Evolutionary conservation across 2,113 vertebrate species (phyloP).

Genomic region (Mobula hypostoma): DNA sequence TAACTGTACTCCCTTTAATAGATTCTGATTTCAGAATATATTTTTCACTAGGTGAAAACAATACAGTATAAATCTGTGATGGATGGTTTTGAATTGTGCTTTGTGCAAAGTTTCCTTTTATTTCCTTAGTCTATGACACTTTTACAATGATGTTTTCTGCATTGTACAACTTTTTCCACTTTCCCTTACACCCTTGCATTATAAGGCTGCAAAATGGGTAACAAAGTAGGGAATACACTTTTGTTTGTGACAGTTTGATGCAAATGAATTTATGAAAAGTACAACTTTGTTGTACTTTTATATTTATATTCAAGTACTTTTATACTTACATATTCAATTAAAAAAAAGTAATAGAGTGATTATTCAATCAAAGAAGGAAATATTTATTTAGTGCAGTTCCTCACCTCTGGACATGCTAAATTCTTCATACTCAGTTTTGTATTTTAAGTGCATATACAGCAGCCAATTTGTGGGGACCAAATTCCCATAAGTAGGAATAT

Average conservation of each 20-base stretch:
- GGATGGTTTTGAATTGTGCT: neutral
- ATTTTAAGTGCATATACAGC: too few species aligned
- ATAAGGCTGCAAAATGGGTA: too few species aligned
- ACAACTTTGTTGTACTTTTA: neutral
- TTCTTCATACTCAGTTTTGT: too few species aligned
- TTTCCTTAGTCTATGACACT: neutral
- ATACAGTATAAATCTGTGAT: neutral
- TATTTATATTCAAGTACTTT: too few species aligned
- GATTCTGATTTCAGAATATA: neutral
- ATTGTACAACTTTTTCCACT: neutral
- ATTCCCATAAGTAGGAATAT: too few species aligned
- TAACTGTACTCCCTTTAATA: neutral
- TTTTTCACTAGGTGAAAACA: neutral
- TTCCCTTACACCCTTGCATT: neutral
- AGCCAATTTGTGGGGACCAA: too few species aligned
- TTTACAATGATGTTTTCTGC: neutral
- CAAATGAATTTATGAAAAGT: neutral
- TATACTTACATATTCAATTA: neutral
- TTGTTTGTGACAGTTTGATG: neutral
- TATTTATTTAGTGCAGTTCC: too few species aligned
- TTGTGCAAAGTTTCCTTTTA: neutral
- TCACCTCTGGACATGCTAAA: too few species aligned
- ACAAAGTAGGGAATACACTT: neutral
- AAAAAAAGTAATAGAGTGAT: neutral
- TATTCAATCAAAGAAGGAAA: neutral